Evolutionary conservation across 2,888 invertebrate genomes (phyloP).

Genomic region (Leptinotarsa rubiginosa): DNA sequence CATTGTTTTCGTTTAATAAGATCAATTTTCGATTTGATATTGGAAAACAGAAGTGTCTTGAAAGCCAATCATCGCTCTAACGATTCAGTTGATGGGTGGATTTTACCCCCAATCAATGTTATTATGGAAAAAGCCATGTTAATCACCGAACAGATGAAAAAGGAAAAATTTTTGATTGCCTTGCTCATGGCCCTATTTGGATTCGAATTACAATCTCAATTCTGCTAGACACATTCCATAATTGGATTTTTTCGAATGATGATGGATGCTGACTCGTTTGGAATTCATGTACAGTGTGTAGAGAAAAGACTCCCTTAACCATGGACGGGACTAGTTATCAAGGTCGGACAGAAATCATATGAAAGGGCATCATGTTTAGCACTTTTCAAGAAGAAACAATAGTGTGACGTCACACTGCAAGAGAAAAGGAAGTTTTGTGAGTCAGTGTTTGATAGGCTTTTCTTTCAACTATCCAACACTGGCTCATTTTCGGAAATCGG

Average conservation of each 20-base stretch:
- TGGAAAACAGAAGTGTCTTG: slow-evolving; percentile 32
- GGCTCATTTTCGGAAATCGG: too few relatives aligned
- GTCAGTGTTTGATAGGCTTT: too few relatives aligned
- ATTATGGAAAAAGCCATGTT: slow-evolving; percentile 11
- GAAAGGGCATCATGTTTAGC: too few relatives aligned
- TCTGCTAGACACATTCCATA: slow-evolving; percentile 5
- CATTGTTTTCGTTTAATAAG: slow-evolving; percentile 28
- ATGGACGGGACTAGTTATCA: too few relatives aligned
- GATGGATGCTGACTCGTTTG: slow-evolving; percentile 6
- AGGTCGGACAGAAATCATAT: too few relatives aligned
- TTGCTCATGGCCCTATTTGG: slow-evolving; percentile 2
- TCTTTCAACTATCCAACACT: too few relatives aligned
- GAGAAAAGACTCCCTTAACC: neutral
- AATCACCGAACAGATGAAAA: slow-evolving; percentile 3
- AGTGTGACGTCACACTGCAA: too few relatives aligned
- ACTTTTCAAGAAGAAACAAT: too few relatives aligned
- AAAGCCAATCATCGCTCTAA: slow-evolving; percentile 27
- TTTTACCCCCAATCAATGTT: neutral
- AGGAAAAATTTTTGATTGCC: neutral
- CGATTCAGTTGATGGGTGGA: slow-evolving; percentile 24
- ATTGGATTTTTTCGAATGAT: slow-evolving; percentile 20
- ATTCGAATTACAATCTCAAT: slow-evolving; percentile 1
- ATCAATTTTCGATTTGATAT: slow-evolving; percentile 28
- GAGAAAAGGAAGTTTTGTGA: too few relatives aligned
- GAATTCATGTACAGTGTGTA: slow-evolving; percentile 1